Evolutionary conservation across 2,797 vertebrate genomes (phyloP).

Genomic region (Pelodytes ibericus): DNA sequence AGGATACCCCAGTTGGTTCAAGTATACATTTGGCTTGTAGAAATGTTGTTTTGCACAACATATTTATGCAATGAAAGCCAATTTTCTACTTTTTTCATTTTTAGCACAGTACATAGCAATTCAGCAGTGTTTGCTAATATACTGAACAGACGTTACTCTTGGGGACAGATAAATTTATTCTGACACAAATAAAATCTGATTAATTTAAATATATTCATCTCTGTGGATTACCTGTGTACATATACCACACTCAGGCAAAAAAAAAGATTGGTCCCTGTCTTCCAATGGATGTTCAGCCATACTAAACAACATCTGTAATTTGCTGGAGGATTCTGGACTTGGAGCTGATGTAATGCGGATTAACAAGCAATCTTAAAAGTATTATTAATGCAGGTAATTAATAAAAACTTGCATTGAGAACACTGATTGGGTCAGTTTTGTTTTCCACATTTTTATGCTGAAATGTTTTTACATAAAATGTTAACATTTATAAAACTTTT

Average conservation of each 20-base stretch:
- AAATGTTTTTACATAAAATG: too few species aligned
- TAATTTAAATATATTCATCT: slow-evolving; percentile 57
- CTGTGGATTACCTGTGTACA: slow-evolving; percentile 46
- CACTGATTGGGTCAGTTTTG: too few species aligned
- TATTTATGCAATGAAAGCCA: slow-evolving; percentile 26
- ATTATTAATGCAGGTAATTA: too few species aligned
- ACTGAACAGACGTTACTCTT: slow-evolving; percentile 47
- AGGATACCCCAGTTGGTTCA: background rate
- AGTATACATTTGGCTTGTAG: background rate
- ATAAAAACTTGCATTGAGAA: too few species aligned
- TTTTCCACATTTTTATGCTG: too few species aligned
- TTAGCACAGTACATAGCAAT: slow-evolving; percentile 27
- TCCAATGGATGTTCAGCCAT: slow-evolving; percentile 37
- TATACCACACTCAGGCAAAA: slow-evolving; percentile 43
- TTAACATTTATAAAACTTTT: too few species aligned
- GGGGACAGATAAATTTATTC: slow-evolving; percentile 51
- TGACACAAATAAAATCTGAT: slow-evolving; percentile 55
- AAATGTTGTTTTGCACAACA: slow-evolving; percentile 7
- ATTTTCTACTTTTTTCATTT: slow-evolving; percentile 34
- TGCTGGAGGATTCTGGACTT: background rate
- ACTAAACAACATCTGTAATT: slow-evolving; percentile 15
- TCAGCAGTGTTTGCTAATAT: slow-evolving; percentile 43
- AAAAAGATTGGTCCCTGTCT: slow-evolving; percentile 32
- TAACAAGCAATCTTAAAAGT: too few species aligned
- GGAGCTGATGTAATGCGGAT: too few species aligned